Conservation (phyloP, 2,888 invertebrate species). For the Melanargia galathea region DNA sequence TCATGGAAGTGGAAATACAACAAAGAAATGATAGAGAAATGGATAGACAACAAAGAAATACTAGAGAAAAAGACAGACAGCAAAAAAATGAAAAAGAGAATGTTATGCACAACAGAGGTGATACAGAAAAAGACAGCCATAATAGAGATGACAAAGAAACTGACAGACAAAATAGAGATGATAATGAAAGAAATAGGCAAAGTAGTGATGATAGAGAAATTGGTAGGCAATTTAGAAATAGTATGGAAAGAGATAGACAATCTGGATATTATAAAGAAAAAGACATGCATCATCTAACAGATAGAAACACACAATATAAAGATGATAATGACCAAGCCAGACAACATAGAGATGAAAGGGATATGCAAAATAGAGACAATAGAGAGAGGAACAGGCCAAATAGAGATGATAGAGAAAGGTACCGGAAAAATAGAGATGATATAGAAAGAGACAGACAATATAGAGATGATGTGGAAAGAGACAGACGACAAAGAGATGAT, state of each 20-base stretch:
- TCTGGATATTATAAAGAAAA: neutral
- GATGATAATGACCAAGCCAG: too few relatives aligned
- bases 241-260: neutral
- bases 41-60: constrained; percentile 22
- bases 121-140: neutral
- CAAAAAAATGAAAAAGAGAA: neutral
- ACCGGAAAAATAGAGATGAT: neutral
- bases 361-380: neutral
- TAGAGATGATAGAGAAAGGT: neutral
- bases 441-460: neutral
- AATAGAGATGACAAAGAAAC: neutral
- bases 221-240: neutral
- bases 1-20: too few relatives aligned
- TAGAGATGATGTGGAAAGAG: neutral
- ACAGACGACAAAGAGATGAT: neutral
- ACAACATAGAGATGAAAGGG: too few relatives aligned
- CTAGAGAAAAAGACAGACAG: constrained; percentile 25
- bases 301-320: neutral
- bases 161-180: constrained; percentile 22
- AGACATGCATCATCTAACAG: neutral
- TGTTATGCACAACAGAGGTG: neutral
- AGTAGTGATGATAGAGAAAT: neutral
- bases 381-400: neutral
- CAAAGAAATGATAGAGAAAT: constrained; percentile 30
- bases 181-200: constrained; percentile 35